These are phyloP conservation scores for Oligia fasciuncula DNA, from an alignment of 2,888 invertebrate species.

Conservation along the genomic window DNA sequence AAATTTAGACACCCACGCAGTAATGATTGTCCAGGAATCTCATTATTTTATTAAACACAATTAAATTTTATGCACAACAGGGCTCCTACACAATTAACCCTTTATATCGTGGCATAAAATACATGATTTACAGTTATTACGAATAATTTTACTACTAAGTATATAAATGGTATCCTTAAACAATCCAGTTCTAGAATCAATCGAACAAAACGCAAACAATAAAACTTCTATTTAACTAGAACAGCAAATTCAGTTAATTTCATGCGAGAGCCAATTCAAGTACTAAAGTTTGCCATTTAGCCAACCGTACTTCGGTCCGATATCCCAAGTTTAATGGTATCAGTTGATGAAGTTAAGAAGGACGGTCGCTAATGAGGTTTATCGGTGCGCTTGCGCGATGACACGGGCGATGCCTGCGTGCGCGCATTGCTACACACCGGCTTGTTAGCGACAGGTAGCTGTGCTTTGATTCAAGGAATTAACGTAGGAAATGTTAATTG, in stretches of 20 bases:
- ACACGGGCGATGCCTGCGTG: constrained; percentile 84
- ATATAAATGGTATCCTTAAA: constrained; percentile 24
- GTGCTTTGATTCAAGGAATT: constrained; percentile 68
- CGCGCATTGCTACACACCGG: constrained; percentile 74
- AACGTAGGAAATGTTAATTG: constrained; percentile 66
- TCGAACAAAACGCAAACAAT: constrained; percentile 38
- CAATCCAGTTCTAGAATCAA: constrained; percentile 12
- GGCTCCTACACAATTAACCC: constrained; percentile 18
- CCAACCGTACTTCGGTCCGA: constrained; percentile 59
- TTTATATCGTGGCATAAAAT: constrained; percentile 44
- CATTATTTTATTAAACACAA: constrained; percentile 35
- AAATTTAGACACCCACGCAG: constrained; percentile 20
- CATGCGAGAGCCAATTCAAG: constrained; percentile 31
- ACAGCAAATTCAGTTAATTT: constrained; percentile 44
- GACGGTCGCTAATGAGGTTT: constrained; percentile 86
- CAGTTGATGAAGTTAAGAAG: constrained; percentile 83
- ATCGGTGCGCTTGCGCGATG: constrained; percentile 81
- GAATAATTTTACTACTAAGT: constrained; percentile 28
- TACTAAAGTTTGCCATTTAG: constrained; percentile 61
- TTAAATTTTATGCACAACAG: constrained; percentile 29
- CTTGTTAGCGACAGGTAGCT: constrained; percentile 78
- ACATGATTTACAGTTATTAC: constrained; percentile 37
- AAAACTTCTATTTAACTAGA: constrained; percentile 46
- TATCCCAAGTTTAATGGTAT: constrained; percentile 70
- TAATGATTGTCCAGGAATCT: constrained; percentile 1